Evolutionary conservation across 2,888 invertebrate species (phyloP).

Genomic region (Ophonus ardosiacus): DNA sequence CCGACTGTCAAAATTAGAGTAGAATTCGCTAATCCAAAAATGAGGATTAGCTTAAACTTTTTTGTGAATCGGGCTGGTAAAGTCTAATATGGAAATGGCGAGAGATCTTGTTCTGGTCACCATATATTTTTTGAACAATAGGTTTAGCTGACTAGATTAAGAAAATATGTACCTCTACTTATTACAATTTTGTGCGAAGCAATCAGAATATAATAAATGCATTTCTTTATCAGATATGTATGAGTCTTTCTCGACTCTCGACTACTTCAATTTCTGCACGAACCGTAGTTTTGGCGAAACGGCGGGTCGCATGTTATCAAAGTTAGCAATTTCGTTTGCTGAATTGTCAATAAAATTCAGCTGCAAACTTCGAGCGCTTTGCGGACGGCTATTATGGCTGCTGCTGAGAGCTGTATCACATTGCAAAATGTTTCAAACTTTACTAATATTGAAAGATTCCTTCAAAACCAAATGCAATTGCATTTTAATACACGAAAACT

Average conservation of each 20-base stretch:
- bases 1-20: too few species aligned
- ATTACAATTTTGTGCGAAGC: too few species aligned
- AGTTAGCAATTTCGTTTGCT: conserved; percentile 58
- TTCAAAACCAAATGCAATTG: conserved; percentile 1
- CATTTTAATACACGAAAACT: not conserved
- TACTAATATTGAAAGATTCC: conserved; percentile 32
- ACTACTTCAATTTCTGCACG: not conserved
- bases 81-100: too few species aligned
- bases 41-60: too few species aligned
- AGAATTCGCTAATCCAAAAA: too few species aligned
- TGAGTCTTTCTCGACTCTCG: not conserved
- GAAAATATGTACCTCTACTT: too few species aligned
- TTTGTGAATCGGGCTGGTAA: too few species aligned
- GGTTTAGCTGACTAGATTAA: too few species aligned
- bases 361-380: conserved; percentile 19
- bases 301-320: conserved; percentile 50
- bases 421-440: conserved; percentile 31
- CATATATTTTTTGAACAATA: too few species aligned
- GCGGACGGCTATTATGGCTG: conserved; percentile 5
- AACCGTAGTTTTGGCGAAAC: conserved; percentile 22
- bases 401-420: conserved; percentile 34
- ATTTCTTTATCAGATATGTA: too few species aligned
- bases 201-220: too few species aligned
- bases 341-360: conserved; percentile 59
- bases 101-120: too few species aligned